These are phyloP conservation scores for Hemicrepidius hirtus DNA, from an alignment of 2,888 invertebrate genomes.

Conservation along the genomic window DNA sequence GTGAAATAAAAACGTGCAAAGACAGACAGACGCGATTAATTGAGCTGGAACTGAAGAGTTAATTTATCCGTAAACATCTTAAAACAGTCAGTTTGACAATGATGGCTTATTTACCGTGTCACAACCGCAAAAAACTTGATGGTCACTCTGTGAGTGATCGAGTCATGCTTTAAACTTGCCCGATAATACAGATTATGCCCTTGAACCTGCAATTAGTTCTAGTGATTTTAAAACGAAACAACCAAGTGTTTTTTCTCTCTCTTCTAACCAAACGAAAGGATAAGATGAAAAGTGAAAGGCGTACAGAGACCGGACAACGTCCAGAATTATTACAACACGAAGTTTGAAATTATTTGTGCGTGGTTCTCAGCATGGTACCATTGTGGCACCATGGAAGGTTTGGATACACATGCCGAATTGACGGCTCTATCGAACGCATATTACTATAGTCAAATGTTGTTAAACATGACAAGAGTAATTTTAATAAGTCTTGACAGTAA, in stretches of 20 bases:
- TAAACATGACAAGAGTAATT: conserved; percentile 32
- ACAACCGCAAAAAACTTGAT: conserved; percentile 25
- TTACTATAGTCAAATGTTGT: conserved; percentile 33
- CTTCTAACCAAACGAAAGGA: neutral
- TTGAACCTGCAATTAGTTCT: conserved; percentile 39
- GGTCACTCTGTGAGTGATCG: conserved; percentile 49
- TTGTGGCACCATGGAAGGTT: conserved; percentile 24
- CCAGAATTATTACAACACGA: conserved; percentile 18
- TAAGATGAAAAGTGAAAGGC: conserved; percentile 25
- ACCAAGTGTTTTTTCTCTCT: conserved; percentile 7
- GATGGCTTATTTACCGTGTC: conserved; percentile 52
- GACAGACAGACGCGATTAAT: conserved; percentile 39
- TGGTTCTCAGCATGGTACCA: conserved; percentile 33
- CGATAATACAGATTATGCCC: conserved; percentile 40
- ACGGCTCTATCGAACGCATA: conserved; percentile 35
- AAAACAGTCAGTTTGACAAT: conserved; percentile 45
- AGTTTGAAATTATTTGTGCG: conserved; percentile 31
- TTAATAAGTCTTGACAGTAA: conserved; percentile 30
- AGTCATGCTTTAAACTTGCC: conserved; percentile 49
- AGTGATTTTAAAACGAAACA: conserved; percentile 18
- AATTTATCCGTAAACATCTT: conserved; percentile 49
- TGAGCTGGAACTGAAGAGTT: conserved; percentile 53
- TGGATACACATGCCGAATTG: conserved; percentile 24
- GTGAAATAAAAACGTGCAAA: conserved; percentile 19
- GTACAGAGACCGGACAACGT: conserved; percentile 19